Evolutionary conservation across 1,140 invertebrate species (phyloP), one percentile per base, ranked within the genome.

Genomic region (Drosophila bifasciata): DNA sequence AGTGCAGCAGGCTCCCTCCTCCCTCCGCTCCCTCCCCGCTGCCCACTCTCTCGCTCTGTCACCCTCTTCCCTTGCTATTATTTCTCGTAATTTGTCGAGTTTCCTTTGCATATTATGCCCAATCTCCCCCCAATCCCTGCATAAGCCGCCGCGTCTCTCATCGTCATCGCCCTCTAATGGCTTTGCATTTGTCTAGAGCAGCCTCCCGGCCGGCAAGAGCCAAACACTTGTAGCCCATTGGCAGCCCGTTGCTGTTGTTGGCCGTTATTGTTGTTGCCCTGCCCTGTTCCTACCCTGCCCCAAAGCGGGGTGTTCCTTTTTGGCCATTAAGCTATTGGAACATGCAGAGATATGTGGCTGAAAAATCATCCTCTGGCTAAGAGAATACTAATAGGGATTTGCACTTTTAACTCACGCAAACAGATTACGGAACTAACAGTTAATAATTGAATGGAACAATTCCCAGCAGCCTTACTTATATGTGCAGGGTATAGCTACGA

Each of bases 201-300:
- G 57, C 51, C 8, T 71, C 19, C 32, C 39, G 28, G 49, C 68
- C 44, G 45, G 70, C 39, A 63, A 56, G 32, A 36, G 50, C 40
- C 72, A 83, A 83, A 83, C 75, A 83, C 79, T 83, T 83, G 79
- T 83, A 83, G 79, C 75, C 73, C 73, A 52, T 77, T 61, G 60
- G 50, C 55, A 45, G 52, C 11, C 46, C 41, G 23, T 25, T 21
- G 74, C 48, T 72, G 51, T 50, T 79, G 56, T 50, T 79, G 56
- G 49, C 21, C 67, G 53, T 70, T 70, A 51, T 70, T 79, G 66
- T 56, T 80, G 55, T 45, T 57, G 51, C 51, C 52, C 66, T 57
- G 51, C 51, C 52, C 66, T 48, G 32, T 68, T 56, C 23, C 32
- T 69, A 69, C 63, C 21, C 66, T 69, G 50, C 15, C 60, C 50